phyloP scores from a whole-genome alignment of 2,113 vertebrate species.

The Tautogolabrus adspersus region DNA sequence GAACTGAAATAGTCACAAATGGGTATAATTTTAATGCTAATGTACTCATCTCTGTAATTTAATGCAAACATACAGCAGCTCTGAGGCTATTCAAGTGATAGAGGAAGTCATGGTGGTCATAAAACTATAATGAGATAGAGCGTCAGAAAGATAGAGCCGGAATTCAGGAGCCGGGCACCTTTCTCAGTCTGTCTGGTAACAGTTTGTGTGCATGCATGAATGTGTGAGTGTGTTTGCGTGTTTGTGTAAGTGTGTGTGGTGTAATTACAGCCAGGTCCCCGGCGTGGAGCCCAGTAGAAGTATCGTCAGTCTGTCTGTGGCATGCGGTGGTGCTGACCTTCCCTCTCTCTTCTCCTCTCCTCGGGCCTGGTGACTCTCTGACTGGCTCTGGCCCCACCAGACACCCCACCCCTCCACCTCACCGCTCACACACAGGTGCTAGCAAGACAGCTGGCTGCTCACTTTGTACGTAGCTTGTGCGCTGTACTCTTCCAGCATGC shows the following conservation, averaged over 20 bases:
- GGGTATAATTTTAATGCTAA: background rate
- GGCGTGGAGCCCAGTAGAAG: slow-evolving; percentile 80
- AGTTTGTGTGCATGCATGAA: slow-evolving; percentile 56
- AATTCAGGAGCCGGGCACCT: slow-evolving; percentile 63
- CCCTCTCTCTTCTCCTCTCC: slow-evolving; percentile 61
- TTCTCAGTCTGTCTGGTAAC: slow-evolving; percentile 66
- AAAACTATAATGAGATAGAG: slow-evolving; percentile 41
- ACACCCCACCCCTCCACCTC: slow-evolving; percentile 22
- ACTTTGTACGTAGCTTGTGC: slow-evolving; percentile 19
- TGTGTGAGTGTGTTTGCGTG: slow-evolving; percentile 38
- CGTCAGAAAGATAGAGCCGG: slow-evolving; percentile 41
- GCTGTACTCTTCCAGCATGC: background rate
- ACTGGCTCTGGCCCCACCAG: slow-evolving; percentile 55
- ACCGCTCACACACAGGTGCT: slow-evolving; percentile 71
- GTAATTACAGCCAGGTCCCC: slow-evolving; percentile 81
- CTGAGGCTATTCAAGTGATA: background rate
- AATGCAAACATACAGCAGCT: no score
- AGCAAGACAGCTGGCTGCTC: slow-evolving; percentile 50
- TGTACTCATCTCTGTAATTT: background rate
- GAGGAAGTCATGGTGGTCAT: slow-evolving; percentile 39
- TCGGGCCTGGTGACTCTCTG: slow-evolving; percentile 63
- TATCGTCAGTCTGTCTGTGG: slow-evolving; percentile 84
- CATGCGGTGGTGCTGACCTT: slow-evolving; percentile 79
- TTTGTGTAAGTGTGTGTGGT: slow-evolving; percentile 60
- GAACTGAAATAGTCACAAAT: background rate